These are phyloP conservation scores for Gonatopus flavifemur DNA, from an alignment of 1,140 invertebrate genomes.

Conservation along the genomic window DNA sequence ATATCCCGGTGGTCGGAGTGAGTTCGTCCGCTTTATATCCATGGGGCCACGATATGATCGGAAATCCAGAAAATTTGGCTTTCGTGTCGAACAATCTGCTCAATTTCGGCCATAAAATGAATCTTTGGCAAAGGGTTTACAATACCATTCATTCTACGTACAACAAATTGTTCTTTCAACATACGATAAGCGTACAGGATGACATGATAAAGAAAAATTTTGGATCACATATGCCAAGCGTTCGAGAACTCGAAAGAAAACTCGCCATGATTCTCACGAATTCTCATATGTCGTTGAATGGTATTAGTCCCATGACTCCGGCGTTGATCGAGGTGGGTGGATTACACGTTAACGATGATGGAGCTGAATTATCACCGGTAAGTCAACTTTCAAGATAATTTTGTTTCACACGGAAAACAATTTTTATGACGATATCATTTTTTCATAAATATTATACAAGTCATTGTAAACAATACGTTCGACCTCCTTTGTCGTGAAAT, in stretches of 20 bases:
- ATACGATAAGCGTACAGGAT: constrained; percentile 30
- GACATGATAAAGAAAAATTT: constrained; percentile 47
- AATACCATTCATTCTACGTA: constrained; percentile 49
- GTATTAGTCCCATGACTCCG: constrained; percentile 53
- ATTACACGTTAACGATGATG: constrained; percentile 55
- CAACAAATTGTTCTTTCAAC: constrained; percentile 26
- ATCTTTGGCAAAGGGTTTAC: constrained; percentile 61
- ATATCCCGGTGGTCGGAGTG: constrained; percentile 63
- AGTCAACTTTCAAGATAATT: background rate
- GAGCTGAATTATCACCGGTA: constrained; percentile 26
- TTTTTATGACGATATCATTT: background rate
- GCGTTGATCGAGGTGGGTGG: constrained; percentile 64
- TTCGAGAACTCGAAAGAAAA: constrained; percentile 53
- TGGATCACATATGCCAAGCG: constrained; percentile 40
- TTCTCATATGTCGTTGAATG: constrained; percentile 59
- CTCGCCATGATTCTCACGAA: constrained; percentile 62
- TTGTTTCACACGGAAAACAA: no score
- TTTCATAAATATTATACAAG: background rate
- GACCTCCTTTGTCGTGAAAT: background rate
- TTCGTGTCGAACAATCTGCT: constrained; percentile 64
- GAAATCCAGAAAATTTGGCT: constrained; percentile 64
- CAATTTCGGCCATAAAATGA: constrained; percentile 59
- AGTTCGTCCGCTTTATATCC: constrained; percentile 63
- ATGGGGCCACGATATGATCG: constrained; percentile 65
- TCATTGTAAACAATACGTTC: no score